Evolutionary conservation across 1,140 invertebrate genomes (phyloP), one percentile per base, ranked within the genome.

Genomic region (Andrena cerasifolii): DNA sequence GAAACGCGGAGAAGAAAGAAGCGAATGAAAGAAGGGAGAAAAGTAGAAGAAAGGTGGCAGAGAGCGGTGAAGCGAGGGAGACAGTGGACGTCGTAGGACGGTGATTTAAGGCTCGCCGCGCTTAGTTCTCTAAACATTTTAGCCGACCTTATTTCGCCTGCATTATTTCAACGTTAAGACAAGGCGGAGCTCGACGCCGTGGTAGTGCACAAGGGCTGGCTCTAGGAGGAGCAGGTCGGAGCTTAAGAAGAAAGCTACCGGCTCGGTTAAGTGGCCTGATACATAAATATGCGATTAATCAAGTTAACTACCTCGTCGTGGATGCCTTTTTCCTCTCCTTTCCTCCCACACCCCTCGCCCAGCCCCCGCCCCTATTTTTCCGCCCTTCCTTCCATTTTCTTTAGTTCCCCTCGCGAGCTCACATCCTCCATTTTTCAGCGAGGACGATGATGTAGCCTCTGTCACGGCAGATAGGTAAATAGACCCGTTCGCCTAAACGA

Each of bases 271-370:
- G 86, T 89, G 87, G 84, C 80, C 86, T 84, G 88, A 90, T 90
- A 89, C 86, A 89, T 89, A 90, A 91, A 91, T 91, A 91, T 89
- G 87, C 89, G 87, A 90, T 90, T 90, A 90, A 90, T 90, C 89
- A 89, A 86, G 83, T 85, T 83, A 86, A 86, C 83, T 88, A 80
- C 84, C 85, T 65, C 79, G 49, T 75, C 80, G 83, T 71, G 58
- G 65, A 75, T 78, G 68, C 74, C 53, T 80, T 53, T 63, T 72
- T 66, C 58, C 45, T 78, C 49, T 62, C 45, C 66, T 12, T 33
- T 26, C 28, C 12, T 59, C 40, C n/a, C n/a, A n/a, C n/a, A n/a
- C 28, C 12, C 53, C 21, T 62, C 26, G 28, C n/a, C 36, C 24
- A 18, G 14, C 12, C 12, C 26, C 0, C 16, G 16, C 24, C 21